Conservation (phyloP, 53 echinoderm and acorn worm genomes). For the Luidia sarsii region DNA sequence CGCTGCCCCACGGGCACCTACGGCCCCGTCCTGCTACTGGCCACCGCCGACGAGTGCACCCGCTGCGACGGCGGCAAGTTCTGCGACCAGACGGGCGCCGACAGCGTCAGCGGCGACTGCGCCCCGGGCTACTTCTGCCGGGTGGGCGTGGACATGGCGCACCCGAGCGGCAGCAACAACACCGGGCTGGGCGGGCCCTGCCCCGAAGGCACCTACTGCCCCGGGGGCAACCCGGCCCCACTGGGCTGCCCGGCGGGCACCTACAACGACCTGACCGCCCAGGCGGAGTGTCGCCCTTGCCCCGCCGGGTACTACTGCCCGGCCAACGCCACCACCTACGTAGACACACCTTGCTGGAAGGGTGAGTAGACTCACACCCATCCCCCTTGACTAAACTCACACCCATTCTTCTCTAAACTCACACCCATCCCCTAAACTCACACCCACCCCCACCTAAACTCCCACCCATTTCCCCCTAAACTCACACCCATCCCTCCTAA, state of each 20-base stretch:
- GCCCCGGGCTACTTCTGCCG: conserved; percentile 90
- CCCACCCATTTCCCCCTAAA: not conserved
- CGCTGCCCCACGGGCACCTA: conserved; percentile 93
- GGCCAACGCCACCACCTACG: conserved; percentile 85
- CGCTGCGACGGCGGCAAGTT: conserved; percentile 92
- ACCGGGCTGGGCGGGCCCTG: conserved; percentile 96
- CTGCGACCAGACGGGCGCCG: conserved; percentile 72
- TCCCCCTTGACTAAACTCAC: too few species aligned
- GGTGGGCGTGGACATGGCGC: conserved; percentile 87
- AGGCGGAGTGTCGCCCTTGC: conserved; percentile 73
- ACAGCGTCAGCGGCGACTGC: conserved; percentile 72
- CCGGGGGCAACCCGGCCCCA: conserved; percentile 75
- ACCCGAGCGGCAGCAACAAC: conserved; percentile 91
- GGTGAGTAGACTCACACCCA: conserved; percentile 48
- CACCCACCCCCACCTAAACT: not conserved
- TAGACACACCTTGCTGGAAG: conserved; percentile 80
- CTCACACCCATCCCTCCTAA: too few species aligned
- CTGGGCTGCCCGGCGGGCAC: conserved; percentile 88
- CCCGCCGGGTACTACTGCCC: conserved; percentile 84
- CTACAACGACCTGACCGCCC: conserved; percentile 81
- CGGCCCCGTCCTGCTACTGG: conserved; percentile 81
- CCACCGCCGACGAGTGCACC: conserved; percentile 81
- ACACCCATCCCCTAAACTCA: too few species aligned
- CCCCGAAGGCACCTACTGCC: conserved; percentile 93
- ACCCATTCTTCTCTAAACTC: too few species aligned